Evolutionary conservation across 2,113 vertebrate species (phyloP), one percentile per base, ranked within the genome.

Genomic region (Lathamus discolor): DNA sequence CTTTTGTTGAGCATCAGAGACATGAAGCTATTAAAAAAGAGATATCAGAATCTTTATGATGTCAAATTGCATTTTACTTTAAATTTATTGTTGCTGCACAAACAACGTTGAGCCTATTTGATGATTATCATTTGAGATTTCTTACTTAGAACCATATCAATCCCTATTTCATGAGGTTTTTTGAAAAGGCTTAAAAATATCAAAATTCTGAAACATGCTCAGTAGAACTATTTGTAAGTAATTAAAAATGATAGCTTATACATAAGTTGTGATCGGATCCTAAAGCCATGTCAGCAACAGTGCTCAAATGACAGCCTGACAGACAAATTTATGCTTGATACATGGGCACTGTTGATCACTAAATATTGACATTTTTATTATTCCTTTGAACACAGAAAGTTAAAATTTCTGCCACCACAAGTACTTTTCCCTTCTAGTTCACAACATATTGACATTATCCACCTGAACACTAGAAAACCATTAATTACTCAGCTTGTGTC

Each of bases 191-290:
- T 83, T 91, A 84, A 90, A 92, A 92, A 94, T 75, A 93, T 87
- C 64, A 76, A 48, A 86, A 90, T 92, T 88, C 39, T 84, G 63
- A 91, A 86, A 72, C 35, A 46, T 51, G 19, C 1, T 95, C 13
- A 78, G 95, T 77, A 90, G 39, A 95, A 54, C 28, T 90, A 90
- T 86, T 92, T 92, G 52, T 62, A 95, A 90, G 61, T 80, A 93
- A 92, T 92, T 87, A 86, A 81, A 94, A 91, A 73, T 93, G 55
- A 94, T 87, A 77, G 57, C n/a, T 96, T 86, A 88, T 76, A 87
- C 95, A 84, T 79, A 95, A 85, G 39, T 77, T 89, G 35, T 74
- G 68, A 93, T 83, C 51, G 46, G 29, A 68, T 95, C 89, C 93
- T 90, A 91, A 84, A 92, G 62, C 41, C 67, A 81, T 86, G 41